Evolutionary conservation across 2,113 vertebrate species (phyloP), one percentile per base, ranked within the genome.

Genomic region (Dipodomys stephensi): DNA sequence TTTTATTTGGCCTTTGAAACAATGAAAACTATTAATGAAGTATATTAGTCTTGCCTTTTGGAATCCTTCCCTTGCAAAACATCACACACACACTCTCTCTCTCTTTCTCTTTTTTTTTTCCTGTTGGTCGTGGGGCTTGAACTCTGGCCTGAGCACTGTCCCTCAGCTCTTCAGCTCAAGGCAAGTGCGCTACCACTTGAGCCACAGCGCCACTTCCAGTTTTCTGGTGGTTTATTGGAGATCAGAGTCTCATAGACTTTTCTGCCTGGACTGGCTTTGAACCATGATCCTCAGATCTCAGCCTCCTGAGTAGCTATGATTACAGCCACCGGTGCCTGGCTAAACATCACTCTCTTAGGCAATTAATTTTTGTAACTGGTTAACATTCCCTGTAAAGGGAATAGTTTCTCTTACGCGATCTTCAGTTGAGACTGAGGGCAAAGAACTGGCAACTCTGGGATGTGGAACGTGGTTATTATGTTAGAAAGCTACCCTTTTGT

Each of bases 1-100:
- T 85, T 11, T 72, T 73, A 73, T 30, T 86, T 76, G 64, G 8
- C 10, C 11, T 73, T 93, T 81, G 46, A 93, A 89, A 83, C 49
- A 93, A 71, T 79, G 72, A 79, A 74, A 89, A 57, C 53, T 15
- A 25, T 49, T 83, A 57, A 87, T 39, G 9, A 88, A 64, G 1
- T 65, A 19, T 27, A 19, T 27, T 44, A 68, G 7, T 65, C 57
- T 28, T 76, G 74, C 16, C 83, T 88, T 18, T 57, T 49, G 46
- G 16, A 83, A 39, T 67, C 8, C 32, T 44, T 6, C 4, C 65
- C n/a, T 65, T 20, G 2, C 72, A 23, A 60, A 53, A 16, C 64
- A 78, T 35, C 35, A 35, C 35, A 35, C 35, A 35, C 35, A 35
- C 35, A 35, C 35, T 35, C 35, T 35, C 35, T 35, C 39, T 39